phyloP scores from a whole-genome alignment of 2,888 invertebrate species.

The Drosophila macrothrix region DNA sequence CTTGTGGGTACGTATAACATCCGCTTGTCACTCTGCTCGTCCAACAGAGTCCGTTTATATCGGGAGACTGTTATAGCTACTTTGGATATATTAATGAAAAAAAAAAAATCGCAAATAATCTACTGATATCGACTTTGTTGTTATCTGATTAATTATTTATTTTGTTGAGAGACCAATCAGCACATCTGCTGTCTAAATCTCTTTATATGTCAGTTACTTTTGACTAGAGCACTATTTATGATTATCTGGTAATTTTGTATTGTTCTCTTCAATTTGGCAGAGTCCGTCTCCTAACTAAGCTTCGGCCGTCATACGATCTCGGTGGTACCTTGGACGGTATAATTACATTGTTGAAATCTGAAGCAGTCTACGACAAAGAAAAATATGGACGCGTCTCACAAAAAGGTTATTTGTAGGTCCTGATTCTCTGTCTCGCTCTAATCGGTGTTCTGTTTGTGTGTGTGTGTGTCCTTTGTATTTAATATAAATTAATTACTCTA shows the following conservation, averaged over 20 bases:
- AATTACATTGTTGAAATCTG: not conserved
- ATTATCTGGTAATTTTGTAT: not conserved
- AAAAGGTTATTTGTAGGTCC: conserved; percentile 18
- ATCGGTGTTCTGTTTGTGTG: not conserved
- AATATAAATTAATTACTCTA: not conserved
- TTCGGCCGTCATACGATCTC: conserved; percentile 44
- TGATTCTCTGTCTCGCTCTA: conserved; percentile 20
- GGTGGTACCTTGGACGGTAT: conserved; percentile 44
- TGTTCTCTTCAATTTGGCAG: conserved; percentile 22
- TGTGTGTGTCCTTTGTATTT: not conserved
- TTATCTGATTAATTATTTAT: not conserved
- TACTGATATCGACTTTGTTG: not conserved
- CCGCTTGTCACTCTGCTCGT: not conserved
- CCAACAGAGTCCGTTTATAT: not conserved
- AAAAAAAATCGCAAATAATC: not conserved
- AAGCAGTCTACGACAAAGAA: conserved; percentile 1
- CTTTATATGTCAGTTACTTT: not conserved
- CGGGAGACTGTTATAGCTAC: not conserved
- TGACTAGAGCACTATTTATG: not conserved
- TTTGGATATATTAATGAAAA: not conserved
- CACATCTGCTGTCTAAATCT: not conserved
- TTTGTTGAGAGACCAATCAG: not conserved
- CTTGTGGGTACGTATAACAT: conserved; percentile 47
- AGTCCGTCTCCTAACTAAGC: conserved; percentile 42
- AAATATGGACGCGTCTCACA: conserved; percentile 13